These are phyloP conservation scores for Plutomurus gul DNA, from an alignment of 1,140 invertebrate genomes.

Conservation along the genomic window DNA sequence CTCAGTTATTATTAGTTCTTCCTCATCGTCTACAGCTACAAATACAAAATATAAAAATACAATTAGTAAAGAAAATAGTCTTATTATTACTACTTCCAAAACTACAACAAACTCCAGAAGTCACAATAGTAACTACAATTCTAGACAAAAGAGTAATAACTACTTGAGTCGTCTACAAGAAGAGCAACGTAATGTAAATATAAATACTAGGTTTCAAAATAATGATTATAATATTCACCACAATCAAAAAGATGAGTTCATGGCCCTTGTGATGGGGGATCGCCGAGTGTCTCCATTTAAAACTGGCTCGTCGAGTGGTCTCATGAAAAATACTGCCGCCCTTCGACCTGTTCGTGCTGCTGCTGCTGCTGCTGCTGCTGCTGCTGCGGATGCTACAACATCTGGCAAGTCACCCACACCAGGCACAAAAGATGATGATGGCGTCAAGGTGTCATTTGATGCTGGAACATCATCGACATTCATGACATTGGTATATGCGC, in stretches of 20 bases:
- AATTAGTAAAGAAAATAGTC: neutral
- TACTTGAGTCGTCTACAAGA: neutral
- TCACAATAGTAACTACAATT: neutral
- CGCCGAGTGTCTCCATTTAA: neutral
- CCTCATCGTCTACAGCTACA: neutral
- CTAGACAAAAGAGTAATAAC: neutral
- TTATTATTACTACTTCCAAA: slow-evolving; percentile 1
- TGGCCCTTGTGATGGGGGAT: slow-evolving; percentile 10
- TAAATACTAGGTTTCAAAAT: slow-evolving; percentile 26
- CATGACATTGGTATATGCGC: slow-evolving; percentile 5
- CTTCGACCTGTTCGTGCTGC: slow-evolving; percentile 14
- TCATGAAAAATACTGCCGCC: slow-evolving; percentile 16
- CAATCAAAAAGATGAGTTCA: slow-evolving; percentile 27
- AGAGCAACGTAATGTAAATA: neutral
- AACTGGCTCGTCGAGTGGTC: neutral
- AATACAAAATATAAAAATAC: neutral
- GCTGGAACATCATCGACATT: slow-evolving; percentile 28
- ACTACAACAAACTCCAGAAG: neutral
- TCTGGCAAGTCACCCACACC: neutral
- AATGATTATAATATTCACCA: slow-evolving; percentile 22
- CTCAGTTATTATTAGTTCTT: slow-evolving; percentile 18
- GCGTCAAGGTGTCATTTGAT: slow-evolving; percentile 20
- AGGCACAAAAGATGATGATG: neutral
- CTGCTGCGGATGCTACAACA: neutral
- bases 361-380: neutral